Evolutionary conservation across 2,113 vertebrate genomes (phyloP).

Genomic region (Phocoena phocoena): DNA sequence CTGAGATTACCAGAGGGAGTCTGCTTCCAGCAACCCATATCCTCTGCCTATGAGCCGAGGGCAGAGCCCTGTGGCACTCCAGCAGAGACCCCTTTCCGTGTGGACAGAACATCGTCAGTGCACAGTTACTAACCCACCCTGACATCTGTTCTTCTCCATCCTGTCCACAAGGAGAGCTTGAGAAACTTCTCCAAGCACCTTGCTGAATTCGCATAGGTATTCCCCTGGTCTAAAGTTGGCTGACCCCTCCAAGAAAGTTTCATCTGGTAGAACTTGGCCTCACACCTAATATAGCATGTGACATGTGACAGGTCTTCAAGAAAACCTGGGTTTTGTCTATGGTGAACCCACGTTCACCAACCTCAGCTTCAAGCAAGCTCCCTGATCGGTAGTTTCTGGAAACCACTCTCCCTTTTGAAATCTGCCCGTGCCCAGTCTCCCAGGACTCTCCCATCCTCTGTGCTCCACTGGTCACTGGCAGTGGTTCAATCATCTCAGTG

Average conservation of each 20-base stretch:
- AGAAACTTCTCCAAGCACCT: background rate
- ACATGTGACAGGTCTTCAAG: background rate
- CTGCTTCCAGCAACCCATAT: background rate
- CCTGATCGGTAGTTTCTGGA: background rate
- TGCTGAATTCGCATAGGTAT: background rate
- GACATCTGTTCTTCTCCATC: background rate
- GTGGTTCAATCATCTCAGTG: accelerated
- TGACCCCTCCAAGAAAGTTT: background rate
- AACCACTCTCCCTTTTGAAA: background rate
- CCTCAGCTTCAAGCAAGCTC: background rate
- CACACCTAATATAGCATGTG: background rate
- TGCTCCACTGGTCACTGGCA: background rate
- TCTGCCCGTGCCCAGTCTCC: background rate
- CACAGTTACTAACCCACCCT: background rate
- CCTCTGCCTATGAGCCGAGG: background rate
- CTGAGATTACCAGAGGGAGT: background rate
- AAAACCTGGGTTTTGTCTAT: background rate
- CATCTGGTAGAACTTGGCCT: background rate
- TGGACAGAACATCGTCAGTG: background rate
- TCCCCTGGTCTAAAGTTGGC: background rate
- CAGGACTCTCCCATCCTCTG: background rate
- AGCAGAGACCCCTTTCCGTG: background rate
- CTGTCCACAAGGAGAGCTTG: background rate
- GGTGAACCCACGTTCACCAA: background rate
- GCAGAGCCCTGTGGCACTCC: background rate